phyloP scores from a whole-genome alignment of 2,888 invertebrate species.

The Psylliodes chrysocephalus region DNA sequence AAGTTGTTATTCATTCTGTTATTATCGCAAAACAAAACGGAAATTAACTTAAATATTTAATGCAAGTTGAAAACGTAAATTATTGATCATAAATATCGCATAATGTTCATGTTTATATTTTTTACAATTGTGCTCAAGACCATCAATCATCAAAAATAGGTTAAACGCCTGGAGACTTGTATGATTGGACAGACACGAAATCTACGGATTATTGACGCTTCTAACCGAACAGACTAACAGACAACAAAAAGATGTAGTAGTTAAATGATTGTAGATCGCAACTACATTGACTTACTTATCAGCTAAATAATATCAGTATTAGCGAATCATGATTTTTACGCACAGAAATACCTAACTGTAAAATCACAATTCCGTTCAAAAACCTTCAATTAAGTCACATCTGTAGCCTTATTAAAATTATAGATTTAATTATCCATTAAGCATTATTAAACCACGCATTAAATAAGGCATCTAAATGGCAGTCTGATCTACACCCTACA shows the following conservation, averaged over 20 bases:
- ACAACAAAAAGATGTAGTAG: conserved; percentile 2
- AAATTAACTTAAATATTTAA: conserved; percentile 5
- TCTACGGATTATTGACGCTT: not conserved
- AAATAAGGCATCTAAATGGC: conserved; percentile 2
- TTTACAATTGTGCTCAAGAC: conserved; percentile 5
- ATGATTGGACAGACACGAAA: conserved; percentile 15
- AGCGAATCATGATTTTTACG: conserved; percentile 20
- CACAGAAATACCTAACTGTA: conserved; percentile 29
- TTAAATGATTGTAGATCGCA: conserved; percentile 7
- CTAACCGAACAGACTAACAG: conserved; percentile 4
- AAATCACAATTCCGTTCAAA: conserved; percentile 24
- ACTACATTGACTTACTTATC: conserved; percentile 6
- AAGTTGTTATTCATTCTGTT: not conserved
- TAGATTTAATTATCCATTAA: conserved; percentile 18
- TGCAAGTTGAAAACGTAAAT: not conserved
- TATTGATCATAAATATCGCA: conserved; percentile 10
- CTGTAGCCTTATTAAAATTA: conserved; percentile 6
- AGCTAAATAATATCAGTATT: conserved; percentile 25
- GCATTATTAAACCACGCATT: not conserved
- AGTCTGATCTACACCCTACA: conserved; percentile 14
- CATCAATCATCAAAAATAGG: conserved; percentile 12
- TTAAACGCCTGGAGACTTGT: conserved; percentile 18
- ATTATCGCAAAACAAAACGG: not conserved
- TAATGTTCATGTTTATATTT: conserved; percentile 1
- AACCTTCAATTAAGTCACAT: conserved; percentile 2